Percentiles rank a stretch among this genome's conserved stretches.
Evolutionary conservation across 1,140 invertebrate species (phyloP).

Genomic region (Andrena cerasifolii): DNA sequence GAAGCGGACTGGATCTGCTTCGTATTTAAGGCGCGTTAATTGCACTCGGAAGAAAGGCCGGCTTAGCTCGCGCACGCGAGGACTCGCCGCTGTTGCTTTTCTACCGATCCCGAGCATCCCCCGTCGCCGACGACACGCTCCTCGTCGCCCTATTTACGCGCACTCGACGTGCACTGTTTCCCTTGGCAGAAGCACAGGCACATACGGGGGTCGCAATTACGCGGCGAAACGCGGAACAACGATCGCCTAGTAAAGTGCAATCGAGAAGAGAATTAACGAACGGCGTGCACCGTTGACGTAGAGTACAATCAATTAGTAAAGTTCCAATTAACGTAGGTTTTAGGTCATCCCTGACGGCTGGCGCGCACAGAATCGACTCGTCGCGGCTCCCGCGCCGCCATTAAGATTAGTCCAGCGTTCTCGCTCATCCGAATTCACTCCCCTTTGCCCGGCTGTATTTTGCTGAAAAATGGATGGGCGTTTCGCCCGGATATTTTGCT

Average conservation of each 20-base stretch:
- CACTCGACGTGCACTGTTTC: conserved; percentile 7
- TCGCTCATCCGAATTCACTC: not conserved
- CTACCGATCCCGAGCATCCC: conserved; percentile 24
- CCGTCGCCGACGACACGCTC: no score
- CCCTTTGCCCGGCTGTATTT: no score
- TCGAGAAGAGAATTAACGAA: conserved; percentile 67
- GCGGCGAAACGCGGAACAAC: conserved; percentile 57
- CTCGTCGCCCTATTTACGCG: not conserved
- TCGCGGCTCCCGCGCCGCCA: conserved; percentile 12
- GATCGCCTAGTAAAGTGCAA: conserved; percentile 63
- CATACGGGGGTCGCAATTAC: conserved; percentile 55
- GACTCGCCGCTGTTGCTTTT: not conserved
- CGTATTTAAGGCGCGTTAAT: conserved; percentile 19
- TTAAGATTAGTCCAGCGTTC: conserved; percentile 30
- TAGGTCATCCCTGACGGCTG: conserved; percentile 59
- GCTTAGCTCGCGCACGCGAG: not conserved
- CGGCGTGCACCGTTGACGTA: conserved; percentile 76
- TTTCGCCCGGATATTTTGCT: no score
- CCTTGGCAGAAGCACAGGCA: conserved; percentile 37
- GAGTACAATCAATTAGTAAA: conserved; percentile 80
- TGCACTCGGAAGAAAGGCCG: not conserved
- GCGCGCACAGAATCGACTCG: conserved; percentile 20
- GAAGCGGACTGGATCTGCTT: no score
- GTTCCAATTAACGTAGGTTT: conserved; percentile 74
- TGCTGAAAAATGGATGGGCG: no score